These are phyloP conservation scores for Lypha dubia DNA, from an alignment of 2,888 invertebrate genomes.

Conservation along the genomic window DNA sequence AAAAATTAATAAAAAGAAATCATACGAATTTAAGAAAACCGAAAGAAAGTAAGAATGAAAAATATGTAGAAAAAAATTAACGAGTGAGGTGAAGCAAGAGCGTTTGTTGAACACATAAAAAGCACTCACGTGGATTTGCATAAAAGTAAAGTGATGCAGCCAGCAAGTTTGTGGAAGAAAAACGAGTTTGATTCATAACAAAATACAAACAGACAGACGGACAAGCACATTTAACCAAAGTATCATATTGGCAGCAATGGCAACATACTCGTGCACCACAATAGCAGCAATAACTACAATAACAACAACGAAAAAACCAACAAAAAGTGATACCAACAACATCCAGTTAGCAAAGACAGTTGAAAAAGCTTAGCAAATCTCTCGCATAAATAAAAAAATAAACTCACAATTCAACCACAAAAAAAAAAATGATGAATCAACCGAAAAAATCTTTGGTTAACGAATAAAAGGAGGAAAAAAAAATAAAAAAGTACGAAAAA, in stretches of 20 bases:
- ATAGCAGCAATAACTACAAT: constrained; percentile 11
- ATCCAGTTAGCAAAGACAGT: constrained; percentile 57
- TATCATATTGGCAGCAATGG: constrained; percentile 35
- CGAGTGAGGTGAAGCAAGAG: constrained; percentile 39
- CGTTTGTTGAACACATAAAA: constrained; percentile 42
- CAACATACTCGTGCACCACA: constrained; percentile 43
- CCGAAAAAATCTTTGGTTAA: constrained; percentile 47
- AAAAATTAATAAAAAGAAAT: constrained; percentile 47
- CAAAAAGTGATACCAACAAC: too few species aligned
- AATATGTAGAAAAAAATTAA: constrained; percentile 8
- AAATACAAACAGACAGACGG: constrained; percentile 39
- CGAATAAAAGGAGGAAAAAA: constrained; percentile 15
- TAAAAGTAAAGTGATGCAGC: constrained; percentile 57
- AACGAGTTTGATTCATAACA: constrained; percentile 71
- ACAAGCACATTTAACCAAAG: constrained; percentile 42
- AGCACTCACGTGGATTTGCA: constrained; percentile 71
- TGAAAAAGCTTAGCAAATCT: constrained; percentile 63
- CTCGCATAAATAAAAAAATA: constrained; percentile 36
- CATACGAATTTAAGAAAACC: constrained; percentile 47
- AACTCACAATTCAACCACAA: constrained; percentile 46
- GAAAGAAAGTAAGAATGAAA: constrained; percentile 39
- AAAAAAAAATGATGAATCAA: constrained; percentile 63
- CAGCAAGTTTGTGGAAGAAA: constrained; percentile 58
- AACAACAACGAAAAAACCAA: too few species aligned
- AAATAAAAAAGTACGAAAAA: constrained; percentile 18